Base-by-base conservation (phyloP, 2,797 vertebrate species). In the Malacoctenus gilli region DNA sequence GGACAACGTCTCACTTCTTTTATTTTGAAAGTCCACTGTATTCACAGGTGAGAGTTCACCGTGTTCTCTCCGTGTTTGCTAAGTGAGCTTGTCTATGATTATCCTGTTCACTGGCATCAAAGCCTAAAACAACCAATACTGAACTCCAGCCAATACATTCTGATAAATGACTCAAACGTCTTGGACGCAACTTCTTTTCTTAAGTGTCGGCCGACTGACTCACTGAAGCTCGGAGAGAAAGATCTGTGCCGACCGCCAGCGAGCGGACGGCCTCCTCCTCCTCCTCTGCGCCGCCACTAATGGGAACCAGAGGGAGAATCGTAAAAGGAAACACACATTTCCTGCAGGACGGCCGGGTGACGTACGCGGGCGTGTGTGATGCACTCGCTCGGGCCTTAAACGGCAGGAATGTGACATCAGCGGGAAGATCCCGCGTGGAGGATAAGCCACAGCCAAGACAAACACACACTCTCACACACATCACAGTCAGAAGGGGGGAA, bases 321-420 rank as follows among this genome's bases (percentile, higher is more conserved):
- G 53, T 68, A 66, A 79, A 87, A 79, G 80, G 83, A 83, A 87
- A 79, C 72, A 69, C 75, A 81, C 74, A 56, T 76, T 88, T 90
- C 88, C 88, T 85, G 84, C 69, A 48, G 59, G 72, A 52, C 54
- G 53, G 68, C 48, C 8, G 36, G 52, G 71, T 89, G 85, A 89
- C 80, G 79, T 72, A 55, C 36, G 2, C 80, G 79, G 71, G 53
- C 36, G 2, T 59, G 71, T 73, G 67, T 40, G 59, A 72, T 67
- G 25, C 20, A 32, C 52, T 65, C 28, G 5, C 15, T 63, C 38
- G 54, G 41, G 74, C 47, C 66, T 56, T 54, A 68, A 67, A 53
- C 40, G 51, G 72, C 65, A 48, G 59, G 60, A 74, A 52, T 79
- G 74, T 84, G 79, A 89, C 85, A 88, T 87, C 85, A 79, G 71